These are phyloP conservation scores for Procambarus virginalis DNA, from an alignment of 1,140 invertebrate species.

Conservation along the genomic window DNA sequence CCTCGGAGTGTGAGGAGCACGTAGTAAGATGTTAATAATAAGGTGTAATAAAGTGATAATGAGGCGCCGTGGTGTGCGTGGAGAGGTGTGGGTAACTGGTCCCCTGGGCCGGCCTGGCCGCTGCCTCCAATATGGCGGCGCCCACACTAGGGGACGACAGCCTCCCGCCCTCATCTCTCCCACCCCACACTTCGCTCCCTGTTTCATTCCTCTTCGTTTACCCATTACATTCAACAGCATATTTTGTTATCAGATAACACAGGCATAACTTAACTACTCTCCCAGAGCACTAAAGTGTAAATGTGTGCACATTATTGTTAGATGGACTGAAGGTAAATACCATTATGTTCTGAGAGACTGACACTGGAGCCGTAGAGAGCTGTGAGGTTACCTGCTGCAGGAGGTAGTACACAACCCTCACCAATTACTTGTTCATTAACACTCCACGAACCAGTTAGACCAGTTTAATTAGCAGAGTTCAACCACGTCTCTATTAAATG, in stretches of 20 bases:
- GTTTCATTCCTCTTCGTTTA: too few species aligned
- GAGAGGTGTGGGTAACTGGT: neutral
- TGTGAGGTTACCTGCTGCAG: too few species aligned
- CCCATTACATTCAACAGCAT: too few species aligned
- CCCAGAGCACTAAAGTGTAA: too few species aligned
- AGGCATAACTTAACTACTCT: too few species aligned
- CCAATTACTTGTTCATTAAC: constrained; percentile 44
- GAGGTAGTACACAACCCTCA: neutral
- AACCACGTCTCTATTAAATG: neutral
- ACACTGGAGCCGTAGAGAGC: too few species aligned
- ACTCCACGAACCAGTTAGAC: neutral
- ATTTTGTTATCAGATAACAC: too few species aligned
- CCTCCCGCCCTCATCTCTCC: neutral
- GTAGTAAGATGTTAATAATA: constrained; percentile 36
- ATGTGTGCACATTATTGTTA: too few species aligned
- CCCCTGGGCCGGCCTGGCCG: neutral
- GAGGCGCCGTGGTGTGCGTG: constrained; percentile 19
- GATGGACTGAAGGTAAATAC: too few species aligned
- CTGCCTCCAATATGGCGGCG: constrained; percentile 12
- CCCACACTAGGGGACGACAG: neutral
- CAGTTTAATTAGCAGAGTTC: neutral
- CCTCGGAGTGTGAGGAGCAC: neutral
- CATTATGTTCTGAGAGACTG: too few species aligned
- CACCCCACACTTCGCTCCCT: too few species aligned
- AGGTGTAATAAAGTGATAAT: constrained; percentile 60